Evolutionary conservation across 2,888 invertebrate species (phyloP).

Genomic region (Troglohyphantes excavatus): DNA sequence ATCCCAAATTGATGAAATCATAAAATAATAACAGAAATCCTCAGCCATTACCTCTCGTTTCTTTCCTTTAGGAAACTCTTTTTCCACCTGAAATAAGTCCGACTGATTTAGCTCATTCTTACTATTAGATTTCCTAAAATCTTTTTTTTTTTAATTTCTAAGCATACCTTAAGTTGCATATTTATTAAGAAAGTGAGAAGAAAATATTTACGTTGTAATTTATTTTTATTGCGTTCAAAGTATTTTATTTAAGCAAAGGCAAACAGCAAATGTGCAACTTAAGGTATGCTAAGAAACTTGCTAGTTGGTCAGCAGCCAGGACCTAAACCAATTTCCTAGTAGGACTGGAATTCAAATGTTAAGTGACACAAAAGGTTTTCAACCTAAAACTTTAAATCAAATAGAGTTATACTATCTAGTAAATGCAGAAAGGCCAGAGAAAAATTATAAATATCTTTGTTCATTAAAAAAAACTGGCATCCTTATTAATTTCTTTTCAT

Average conservation of each 20-base stretch:
- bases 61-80: conserved; percentile 70
- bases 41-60: conserved; percentile 73
- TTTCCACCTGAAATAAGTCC: conserved; percentile 68
- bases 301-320: conserved; percentile 45
- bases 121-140: conserved; percentile 11
- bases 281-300: conserved; percentile 26
- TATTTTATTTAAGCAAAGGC: background rate
- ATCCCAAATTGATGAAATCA: background rate
- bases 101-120: conserved; percentile 49
- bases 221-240: background rate
- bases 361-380: too few species aligned
- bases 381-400: too few species aligned
- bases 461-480: too few species aligned
- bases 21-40: conserved; percentile 49
- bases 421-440: too few species aligned
- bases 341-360: background rate
- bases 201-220: background rate
- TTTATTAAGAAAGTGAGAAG: conserved; percentile 13
- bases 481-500: too few species aligned
- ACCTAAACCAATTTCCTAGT: conserved; percentile 33
- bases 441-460: too few species aligned
- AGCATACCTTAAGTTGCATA: conserved; percentile 28
- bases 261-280: background rate
- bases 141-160: conserved; percentile 8
- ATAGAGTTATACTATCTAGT: too few species aligned